A percentile compares a stretch with the other conserved stretches of the same genome.
Conservation (phyloP, 2,888 invertebrate genomes). For the Drosophila subsilvestris region DNA sequence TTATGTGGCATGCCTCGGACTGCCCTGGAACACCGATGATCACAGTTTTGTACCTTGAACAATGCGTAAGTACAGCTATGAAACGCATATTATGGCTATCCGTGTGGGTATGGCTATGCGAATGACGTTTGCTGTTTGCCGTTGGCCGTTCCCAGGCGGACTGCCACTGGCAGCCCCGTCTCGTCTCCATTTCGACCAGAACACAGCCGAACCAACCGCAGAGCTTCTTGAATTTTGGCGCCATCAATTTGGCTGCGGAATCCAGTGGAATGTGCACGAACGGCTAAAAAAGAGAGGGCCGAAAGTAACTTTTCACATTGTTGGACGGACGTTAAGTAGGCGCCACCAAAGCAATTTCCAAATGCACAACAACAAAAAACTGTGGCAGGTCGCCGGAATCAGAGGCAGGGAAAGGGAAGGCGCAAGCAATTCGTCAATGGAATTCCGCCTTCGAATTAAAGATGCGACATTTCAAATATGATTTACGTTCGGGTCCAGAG, state of each 20-base stretch:
- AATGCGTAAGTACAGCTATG: slow-evolving; percentile 1
- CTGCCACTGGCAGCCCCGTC: slow-evolving; percentile 24
- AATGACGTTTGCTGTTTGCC: slow-evolving; percentile 28
- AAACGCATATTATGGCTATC: slow-evolving; percentile 11
- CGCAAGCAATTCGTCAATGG: slow-evolving; percentile 71
- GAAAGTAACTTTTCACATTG: slow-evolving; percentile 64
- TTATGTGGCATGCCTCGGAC: not conserved
- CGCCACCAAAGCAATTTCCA: slow-evolving; percentile 73
- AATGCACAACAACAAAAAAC: slow-evolving; percentile 39
- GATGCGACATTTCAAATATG: slow-evolving; percentile 74
- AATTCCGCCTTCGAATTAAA: slow-evolving; percentile 68
- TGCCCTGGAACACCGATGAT: too few species aligned
- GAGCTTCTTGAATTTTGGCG: slow-evolving; percentile 76
- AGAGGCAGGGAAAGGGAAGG: slow-evolving; percentile 11
- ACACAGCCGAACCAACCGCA: slow-evolving; percentile 2
- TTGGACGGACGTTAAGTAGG: slow-evolving; percentile 55
- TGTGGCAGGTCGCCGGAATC: not conserved
- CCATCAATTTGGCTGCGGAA: slow-evolving; percentile 78
- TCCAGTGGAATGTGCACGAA: slow-evolving; percentile 69
- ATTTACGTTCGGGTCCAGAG: slow-evolving; percentile 48
- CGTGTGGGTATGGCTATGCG: slow-evolving; percentile 38
- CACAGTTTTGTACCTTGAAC: too few species aligned
- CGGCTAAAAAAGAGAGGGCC: slow-evolving; percentile 37
- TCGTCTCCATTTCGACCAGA: not conserved
- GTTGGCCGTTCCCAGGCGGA: slow-evolving; percentile 41